Base-by-base conservation (phyloP, 2,113 vertebrate genomes). In the Equus quagga region DNA sequence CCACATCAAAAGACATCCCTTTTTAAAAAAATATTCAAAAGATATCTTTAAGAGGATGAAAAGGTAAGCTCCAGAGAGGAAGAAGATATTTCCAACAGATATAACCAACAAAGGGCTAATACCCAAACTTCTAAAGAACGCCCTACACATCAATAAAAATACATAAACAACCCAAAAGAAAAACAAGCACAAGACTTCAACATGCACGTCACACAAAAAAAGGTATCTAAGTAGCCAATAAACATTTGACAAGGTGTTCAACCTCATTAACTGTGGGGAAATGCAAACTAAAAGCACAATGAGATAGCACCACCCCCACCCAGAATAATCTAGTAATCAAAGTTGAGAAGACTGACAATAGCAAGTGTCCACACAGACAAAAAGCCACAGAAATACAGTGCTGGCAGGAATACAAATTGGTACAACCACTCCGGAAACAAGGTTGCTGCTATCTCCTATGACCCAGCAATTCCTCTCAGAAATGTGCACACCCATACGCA, bases 271-370 rank as follows among this genome's bases (percentile, higher is more conserved):
- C 0, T 5, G 2, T 1, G 8, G 44, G 54, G 46, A 76, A 36
- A 18, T 4, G 78, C 79, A 9, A 54, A 6, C 33, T 31, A 13
- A 21, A 19, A 7, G 44, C 67, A 11, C 56, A n/a, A 0, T 0
- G 31, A 21, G 4, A 8, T 23, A 19, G 24, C 13, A 18, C 12
- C 1, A 7, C 1, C 19, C 41, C 70, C 13, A 8, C 8, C 8
- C 26, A 6, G 80, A 31, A 46, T 3, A 33, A 21, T n/a, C 58
- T 28, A 9, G 44, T 2, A 21, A 18, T 4, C 76, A 9, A 8
- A 14, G 70, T 9, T 64, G 4, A 31, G 56, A 51, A 85, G 36
- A n/a, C 24, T 2, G 8, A 23, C 58, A 4, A 2, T 8, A 33
- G 36, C 23, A 67, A 21, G 49, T 13, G 21, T 49, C 41, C 5